Evolutionary conservation across 2,113 vertebrate genomes (phyloP), one percentile per base, ranked within the genome.

Genomic region (Callionymus lyra): DNA sequence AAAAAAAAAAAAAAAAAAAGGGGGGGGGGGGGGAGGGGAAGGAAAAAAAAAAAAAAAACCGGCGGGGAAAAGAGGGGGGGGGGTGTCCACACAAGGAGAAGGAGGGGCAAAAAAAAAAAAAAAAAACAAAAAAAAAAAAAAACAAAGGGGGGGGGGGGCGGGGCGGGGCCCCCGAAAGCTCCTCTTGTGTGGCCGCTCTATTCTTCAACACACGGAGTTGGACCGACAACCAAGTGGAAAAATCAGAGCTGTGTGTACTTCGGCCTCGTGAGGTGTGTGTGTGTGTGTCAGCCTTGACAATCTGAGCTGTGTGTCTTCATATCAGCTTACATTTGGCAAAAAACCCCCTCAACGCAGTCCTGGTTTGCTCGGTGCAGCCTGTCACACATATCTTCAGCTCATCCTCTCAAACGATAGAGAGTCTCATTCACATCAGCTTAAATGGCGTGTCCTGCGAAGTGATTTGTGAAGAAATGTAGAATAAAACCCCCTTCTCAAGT

Each of bases 41-140:
- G 63, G 44, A n/a, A n/a, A n/a, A n/a, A n/a, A n/a, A n/a, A n/a
- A n/a, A n/a, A n/a, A n/a, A n/a, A n/a, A n/a, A n/a, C n/a, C n/a
- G n/a, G n/a, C n/a, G n/a, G n/a, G n/a, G n/a, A n/a, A n/a, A n/a
- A n/a, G n/a, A n/a, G n/a, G n/a, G n/a, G n/a, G n/a, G n/a, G n/a
- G n/a, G n/a, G n/a, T n/a, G n/a, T n/a, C n/a, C n/a, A n/a, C n/a
- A n/a, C n/a, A n/a, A n/a, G n/a, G 50, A 19, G 54, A 41, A 43
- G 43, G 49, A 61, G 41, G 50, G 59, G 48, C 59, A 45, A 36
- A 51, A 42, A 49, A 59, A 59, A 50, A 39, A 60, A 50, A 36
- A n/a, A n/a, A n/a, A n/a, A 41, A 11, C 68, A 61, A 62, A 65
- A 64, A 61, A 48, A 69, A 71, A 67, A 72, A 72, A 77, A 70